Conservation (phyloP, 2,797 vertebrate species). For the Chromobotia macracanthus region DNA sequence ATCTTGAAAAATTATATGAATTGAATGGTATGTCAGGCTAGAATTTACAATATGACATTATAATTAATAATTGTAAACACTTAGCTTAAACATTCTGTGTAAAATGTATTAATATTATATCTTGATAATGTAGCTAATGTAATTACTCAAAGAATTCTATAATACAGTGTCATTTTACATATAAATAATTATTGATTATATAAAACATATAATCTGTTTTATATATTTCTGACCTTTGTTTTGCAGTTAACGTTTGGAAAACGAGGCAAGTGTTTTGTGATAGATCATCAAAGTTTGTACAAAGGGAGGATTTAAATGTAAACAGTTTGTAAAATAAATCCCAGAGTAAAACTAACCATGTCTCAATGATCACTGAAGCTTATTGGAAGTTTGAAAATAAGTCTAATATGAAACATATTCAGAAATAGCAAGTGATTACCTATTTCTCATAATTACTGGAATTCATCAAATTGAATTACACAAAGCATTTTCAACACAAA, state of each 20-base stretch:
- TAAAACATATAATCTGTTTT: slow-evolving; percentile 15
- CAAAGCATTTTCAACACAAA: slow-evolving; percentile 27
- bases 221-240: slow-evolving; percentile 15
- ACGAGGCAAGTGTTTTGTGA: slow-evolving; percentile 16
- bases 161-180: slow-evolving; percentile 14
- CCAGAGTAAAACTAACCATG: neutral
- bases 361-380: neutral
- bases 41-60: neutral
- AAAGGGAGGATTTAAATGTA: slow-evolving; percentile 9
- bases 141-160: slow-evolving; percentile 6
- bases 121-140: neutral
- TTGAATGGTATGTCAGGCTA: neutral
- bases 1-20: neutral
- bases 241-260: slow-evolving; percentile 42
- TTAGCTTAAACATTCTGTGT: slow-evolving; percentile 1
- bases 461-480: neutral
- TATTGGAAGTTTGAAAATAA: neutral
- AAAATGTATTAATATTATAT: neutral
- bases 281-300: neutral
- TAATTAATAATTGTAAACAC: neutral
- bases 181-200: slow-evolving; percentile 9
- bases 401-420: neutral
- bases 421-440: neutral
- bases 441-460: neutral
- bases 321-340: neutral